Evolutionary conservation across 2,888 invertebrate genomes (phyloP).

Genomic region (Tiphia femorata): DNA sequence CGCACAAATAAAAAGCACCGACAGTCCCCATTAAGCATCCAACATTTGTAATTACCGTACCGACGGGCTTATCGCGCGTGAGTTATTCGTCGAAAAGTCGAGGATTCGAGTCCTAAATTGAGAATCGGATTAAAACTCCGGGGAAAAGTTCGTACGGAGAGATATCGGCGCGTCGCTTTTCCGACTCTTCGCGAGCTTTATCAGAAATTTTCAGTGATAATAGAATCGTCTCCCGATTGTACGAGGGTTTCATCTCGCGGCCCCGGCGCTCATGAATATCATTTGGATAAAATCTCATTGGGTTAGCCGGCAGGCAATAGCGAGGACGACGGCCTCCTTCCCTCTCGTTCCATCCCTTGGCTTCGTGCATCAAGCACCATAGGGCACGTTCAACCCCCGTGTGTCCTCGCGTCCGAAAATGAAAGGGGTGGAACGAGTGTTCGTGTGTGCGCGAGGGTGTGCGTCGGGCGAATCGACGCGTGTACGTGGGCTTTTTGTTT

Average conservation of each 20-base stretch:
- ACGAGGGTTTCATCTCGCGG: slow-evolving; percentile 33
- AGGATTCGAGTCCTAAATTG: too few species aligned
- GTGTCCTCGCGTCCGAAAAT: slow-evolving; percentile 25
- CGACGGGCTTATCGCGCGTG: too few species aligned
- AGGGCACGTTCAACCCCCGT: slow-evolving; percentile 39
- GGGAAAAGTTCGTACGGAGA: too few species aligned
- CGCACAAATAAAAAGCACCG: too few species aligned
- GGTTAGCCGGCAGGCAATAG: slow-evolving; percentile 39
- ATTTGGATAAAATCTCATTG: slow-evolving; percentile 64
- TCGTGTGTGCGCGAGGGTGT: not conserved
- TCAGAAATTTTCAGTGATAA: slow-evolving; percentile 43
- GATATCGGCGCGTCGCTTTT: too few species aligned
- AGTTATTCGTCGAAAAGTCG: too few species aligned
- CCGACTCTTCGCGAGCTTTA: too few species aligned
- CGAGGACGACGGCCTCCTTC: slow-evolving; percentile 37
- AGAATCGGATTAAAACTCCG: too few species aligned
- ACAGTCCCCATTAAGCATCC: too few species aligned
- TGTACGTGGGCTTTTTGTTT: slow-evolving; percentile 39
- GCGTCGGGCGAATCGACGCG: not conserved
- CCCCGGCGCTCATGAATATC: slow-evolving; percentile 56
- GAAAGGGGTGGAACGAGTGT: slow-evolving; percentile 21
- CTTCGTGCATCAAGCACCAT: slow-evolving; percentile 32
- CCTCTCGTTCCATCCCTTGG: slow-evolving; percentile 20
- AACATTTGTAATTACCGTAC: too few species aligned
- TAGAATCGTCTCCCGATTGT: slow-evolving; percentile 50